These are phyloP conservation scores for Charaxes varanes DNA, from an alignment of 1,140 invertebrate species.

Conservation along the genomic window DNA sequence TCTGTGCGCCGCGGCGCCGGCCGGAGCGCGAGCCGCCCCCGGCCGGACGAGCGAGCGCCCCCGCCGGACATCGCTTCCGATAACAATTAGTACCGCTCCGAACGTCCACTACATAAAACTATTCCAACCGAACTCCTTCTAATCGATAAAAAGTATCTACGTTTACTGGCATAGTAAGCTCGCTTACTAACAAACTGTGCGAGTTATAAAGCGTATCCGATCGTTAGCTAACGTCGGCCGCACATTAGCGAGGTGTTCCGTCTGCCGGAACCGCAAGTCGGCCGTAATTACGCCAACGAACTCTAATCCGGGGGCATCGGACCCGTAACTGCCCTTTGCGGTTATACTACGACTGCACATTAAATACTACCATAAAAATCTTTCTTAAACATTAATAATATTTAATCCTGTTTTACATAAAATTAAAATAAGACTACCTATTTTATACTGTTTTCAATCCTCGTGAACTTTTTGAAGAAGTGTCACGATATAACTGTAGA, in stretches of 20 bases:
- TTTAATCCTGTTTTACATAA: no score
- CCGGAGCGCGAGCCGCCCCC: slow-evolving; percentile 22
- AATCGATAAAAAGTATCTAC: no score
- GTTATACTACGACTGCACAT: slow-evolving; percentile 28
- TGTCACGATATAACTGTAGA: no score
- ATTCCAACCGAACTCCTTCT: no score
- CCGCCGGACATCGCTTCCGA: slow-evolving; percentile 4
- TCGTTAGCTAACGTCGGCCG: slow-evolving; percentile 15
- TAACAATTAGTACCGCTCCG: neutral
- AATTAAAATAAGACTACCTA: no score
- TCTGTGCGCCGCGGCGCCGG: slow-evolving; percentile 47
- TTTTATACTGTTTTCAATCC: no score
- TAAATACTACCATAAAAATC: slow-evolving; percentile 6
- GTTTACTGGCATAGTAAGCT: no score
- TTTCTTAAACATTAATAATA: no score
- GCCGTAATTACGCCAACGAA: slow-evolving; percentile 30
- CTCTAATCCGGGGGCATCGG: slow-evolving; percentile 24
- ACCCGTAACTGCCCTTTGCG: slow-evolving; percentile 32
- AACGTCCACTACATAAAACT: neutral
- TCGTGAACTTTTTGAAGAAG: no score
- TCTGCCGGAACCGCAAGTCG: slow-evolving; percentile 26
- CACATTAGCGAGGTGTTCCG: slow-evolving; percentile 12
- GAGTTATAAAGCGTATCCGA: slow-evolving; percentile 12
- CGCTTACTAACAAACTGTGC: neutral
- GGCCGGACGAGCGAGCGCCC: slow-evolving; percentile 19